Percentiles rank a stretch among this genome's conserved stretches.
Evolutionary conservation across 2,888 invertebrate genomes (phyloP).

Genomic region (Mantis religiosa): DNA sequence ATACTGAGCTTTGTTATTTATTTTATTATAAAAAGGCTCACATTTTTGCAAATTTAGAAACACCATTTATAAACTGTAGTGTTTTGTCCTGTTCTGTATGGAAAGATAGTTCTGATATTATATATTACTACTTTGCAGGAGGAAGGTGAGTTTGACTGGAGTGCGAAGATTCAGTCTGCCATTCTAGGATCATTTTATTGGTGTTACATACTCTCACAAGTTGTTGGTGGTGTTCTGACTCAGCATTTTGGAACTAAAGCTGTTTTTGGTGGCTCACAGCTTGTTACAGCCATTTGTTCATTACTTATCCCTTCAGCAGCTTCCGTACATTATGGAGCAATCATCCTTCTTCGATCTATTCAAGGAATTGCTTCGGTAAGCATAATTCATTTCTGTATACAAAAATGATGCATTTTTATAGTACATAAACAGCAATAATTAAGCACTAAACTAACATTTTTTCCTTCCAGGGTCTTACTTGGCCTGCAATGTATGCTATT

Average conservation of each 20-base stretch:
- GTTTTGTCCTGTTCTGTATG: no score
- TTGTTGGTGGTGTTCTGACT: conserved; percentile 64
- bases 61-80: no score
- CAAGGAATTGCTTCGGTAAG: conserved; percentile 66
- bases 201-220: conserved; percentile 68
- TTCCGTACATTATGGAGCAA: conserved; percentile 55
- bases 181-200: conserved; percentile 67
- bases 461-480: conserved; percentile 58
- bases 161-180: conserved; percentile 57
- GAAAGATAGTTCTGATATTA: no score
- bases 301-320: conserved; percentile 62
- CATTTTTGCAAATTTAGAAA: no score
- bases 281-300: conserved; percentile 64
- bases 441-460: neutral
- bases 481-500: conserved; percentile 72
- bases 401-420: neutral
- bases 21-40: no score
- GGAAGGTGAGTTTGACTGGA: conserved; percentile 61
- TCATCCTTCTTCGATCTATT: conserved; percentile 59
- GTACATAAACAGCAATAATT: neutral
- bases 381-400: conserved; percentile 24
- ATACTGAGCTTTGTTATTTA: no score
- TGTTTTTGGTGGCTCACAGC: conserved; percentile 66
- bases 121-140: conserved; percentile 37
- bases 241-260: conserved; percentile 67